phyloP scores from a whole-genome alignment of 1,140 invertebrate genomes.

The Drosophila bocki region DNA sequence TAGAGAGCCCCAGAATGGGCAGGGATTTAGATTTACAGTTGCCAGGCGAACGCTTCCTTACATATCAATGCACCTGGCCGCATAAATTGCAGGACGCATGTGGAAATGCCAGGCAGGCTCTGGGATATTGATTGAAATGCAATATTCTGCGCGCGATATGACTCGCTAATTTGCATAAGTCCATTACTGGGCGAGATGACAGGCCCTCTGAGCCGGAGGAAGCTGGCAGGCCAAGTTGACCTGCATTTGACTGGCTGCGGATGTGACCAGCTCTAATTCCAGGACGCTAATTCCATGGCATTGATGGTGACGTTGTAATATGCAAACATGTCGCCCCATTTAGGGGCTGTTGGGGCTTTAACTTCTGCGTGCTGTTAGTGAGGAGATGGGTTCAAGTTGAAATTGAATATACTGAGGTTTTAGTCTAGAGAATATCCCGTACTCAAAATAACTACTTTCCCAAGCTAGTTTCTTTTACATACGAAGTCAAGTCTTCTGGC shows the following conservation, averaged over 20 bases:
- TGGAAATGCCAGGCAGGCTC: slow-evolving; percentile 41
- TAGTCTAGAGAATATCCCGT: background rate
- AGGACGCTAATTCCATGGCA: slow-evolving; percentile 24
- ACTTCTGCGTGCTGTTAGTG: background rate
- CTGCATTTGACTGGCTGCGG: slow-evolving; percentile 25
- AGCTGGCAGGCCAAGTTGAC: slow-evolving; percentile 5
- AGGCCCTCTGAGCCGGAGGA: background rate
- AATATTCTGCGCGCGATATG: slow-evolving; percentile 50
- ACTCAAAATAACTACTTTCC: background rate
- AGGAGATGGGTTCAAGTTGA: background rate
- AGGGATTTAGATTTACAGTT: slow-evolving; percentile 11
- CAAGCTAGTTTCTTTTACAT: background rate
- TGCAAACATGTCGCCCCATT: slow-evolving; percentile 23
- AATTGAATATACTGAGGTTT: background rate
- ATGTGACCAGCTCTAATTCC: slow-evolving; percentile 40
- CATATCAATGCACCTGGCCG: slow-evolving; percentile 3
- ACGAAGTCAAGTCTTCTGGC: background rate
- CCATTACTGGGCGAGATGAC: slow-evolving; percentile 42
- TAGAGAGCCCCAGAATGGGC: slow-evolving; percentile 1
- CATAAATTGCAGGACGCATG: slow-evolving; percentile 27
- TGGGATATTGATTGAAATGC: slow-evolving; percentile 66
- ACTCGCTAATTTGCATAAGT: slow-evolving; percentile 57
- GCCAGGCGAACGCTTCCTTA: background rate
- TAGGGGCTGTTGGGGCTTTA: background rate
- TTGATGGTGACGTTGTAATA: slow-evolving; percentile 28